Conservation (phyloP, 2,888 invertebrate species). For the Celastrina argiolus region DNA sequence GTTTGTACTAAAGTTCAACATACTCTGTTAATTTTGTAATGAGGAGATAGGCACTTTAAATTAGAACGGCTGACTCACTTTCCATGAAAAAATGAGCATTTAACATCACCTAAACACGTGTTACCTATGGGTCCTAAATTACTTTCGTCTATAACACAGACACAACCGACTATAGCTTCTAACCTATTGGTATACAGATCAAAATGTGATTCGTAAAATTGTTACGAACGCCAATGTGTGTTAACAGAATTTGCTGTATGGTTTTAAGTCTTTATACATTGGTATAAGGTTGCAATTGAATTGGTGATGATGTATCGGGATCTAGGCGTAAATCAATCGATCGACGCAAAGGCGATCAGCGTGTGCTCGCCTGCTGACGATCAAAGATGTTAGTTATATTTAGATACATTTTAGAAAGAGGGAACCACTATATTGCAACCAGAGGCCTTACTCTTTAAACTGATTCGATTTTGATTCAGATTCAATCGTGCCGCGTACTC, state of each 20-base stretch:
- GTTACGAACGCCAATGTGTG: neutral
- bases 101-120: constrained; percentile 18
- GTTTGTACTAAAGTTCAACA: constrained; percentile 6
- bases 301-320: constrained; percentile 32
- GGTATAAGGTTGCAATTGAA: constrained; percentile 16
- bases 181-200: neutral
- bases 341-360: constrained; percentile 55
- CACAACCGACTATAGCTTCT: neutral
- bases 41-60: constrained; percentile 10
- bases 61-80: constrained; percentile 15
- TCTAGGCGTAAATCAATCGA: constrained; percentile 69
- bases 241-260: neutral
- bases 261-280: constrained; percentile 10
- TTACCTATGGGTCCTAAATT: constrained; percentile 19
- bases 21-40: constrained; percentile 18
- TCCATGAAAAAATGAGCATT: constrained; percentile 22
- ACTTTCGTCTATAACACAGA: constrained; percentile 1
- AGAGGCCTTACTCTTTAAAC: neutral
- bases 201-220: neutral
- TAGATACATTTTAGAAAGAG: constrained; percentile 50
- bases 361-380: constrained; percentile 61
- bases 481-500: too few relatives aligned
- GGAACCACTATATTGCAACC: constrained; percentile 23
- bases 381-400: constrained; percentile 63
- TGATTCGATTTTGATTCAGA: too few relatives aligned